A percentile compares a stretch with the other conserved stretches of the same genome.
phyloP scores from a whole-genome alignment of 2,113 vertebrate species.

The Glaucidium brasilianum region DNA sequence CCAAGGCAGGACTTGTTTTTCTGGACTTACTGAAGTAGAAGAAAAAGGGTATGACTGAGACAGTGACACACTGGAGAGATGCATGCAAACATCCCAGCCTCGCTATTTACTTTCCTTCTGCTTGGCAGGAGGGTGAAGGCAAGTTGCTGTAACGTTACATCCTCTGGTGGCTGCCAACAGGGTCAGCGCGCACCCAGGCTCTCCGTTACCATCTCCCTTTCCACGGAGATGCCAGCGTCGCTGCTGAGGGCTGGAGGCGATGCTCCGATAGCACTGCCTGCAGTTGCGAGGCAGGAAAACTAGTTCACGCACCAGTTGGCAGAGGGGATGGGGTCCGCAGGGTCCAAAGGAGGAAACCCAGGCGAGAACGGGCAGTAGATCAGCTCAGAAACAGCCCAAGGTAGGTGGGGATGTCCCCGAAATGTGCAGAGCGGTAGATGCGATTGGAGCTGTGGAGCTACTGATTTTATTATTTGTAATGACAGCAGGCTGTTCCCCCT shows the following conservation, averaged over 20 bases:
- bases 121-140: neutral
- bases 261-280: neutral
- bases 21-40: neutral
- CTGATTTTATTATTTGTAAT: neutral
- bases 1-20: constrained; percentile 25
- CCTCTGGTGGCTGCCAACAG: neutral
- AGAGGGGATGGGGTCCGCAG: neutral
- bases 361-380: rapidly evolving
- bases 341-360: neutral
- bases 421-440: neutral
- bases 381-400: neutral
- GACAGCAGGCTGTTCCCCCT: neutral
- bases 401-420: neutral
- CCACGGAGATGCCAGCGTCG: rapidly evolving
- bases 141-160: neutral
- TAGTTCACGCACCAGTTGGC: neutral
- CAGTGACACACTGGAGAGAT: neutral
- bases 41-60: neutral
- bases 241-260: neutral
- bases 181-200: rapidly evolving
- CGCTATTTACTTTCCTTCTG: neutral
- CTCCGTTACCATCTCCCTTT: neutral
- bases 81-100: neutral
- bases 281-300: neutral
- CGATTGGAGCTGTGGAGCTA: rapidly evolving